Percentiles rank a stretch among this genome's conserved stretches.
Conservation (phyloP, 1,140 invertebrate species). For the Zaprionus capensis region DNA sequence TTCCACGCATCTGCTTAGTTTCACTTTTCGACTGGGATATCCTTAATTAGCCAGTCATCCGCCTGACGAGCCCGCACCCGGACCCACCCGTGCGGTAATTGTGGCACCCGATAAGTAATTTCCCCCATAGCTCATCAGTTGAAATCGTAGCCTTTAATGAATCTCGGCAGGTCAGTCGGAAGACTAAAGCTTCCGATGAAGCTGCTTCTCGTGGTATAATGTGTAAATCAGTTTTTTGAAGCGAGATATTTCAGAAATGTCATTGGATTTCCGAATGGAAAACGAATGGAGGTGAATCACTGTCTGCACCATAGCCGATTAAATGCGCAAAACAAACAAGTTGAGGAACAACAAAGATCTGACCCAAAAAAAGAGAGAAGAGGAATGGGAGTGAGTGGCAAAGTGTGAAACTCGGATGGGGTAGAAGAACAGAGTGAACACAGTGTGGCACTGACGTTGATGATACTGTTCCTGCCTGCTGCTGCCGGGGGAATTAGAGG, state of each 20-base stretch:
- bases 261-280: not conserved
- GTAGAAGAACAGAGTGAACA: not conserved
- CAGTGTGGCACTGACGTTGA: conserved; percentile 57
- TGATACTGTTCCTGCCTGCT: conserved; percentile 52
- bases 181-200: not conserved
- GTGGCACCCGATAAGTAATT: not conserved
- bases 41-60: conserved; percentile 9
- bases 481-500: not conserved
- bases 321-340: conserved; percentile 70
- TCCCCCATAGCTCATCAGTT: not conserved
- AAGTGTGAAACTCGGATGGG: not conserved
- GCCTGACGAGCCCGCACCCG: not conserved
- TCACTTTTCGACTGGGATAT: conserved; percentile 4
- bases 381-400: not conserved
- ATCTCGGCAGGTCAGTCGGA: conserved; percentile 1
- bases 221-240: not conserved
- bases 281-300: not conserved
- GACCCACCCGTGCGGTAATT: not conserved
- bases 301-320: conserved; percentile 34
- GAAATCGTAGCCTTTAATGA: not conserved
- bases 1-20: conserved; percentile 9
- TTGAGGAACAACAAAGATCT: conserved; percentile 47
- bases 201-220: not conserved
- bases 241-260: no score
- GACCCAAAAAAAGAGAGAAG: not conserved